Percentiles rank a stretch among this genome's conserved stretches.
Evolutionary conservation across 2,888 invertebrate species (phyloP).

Genomic region (Odontocolon sp.): DNA sequence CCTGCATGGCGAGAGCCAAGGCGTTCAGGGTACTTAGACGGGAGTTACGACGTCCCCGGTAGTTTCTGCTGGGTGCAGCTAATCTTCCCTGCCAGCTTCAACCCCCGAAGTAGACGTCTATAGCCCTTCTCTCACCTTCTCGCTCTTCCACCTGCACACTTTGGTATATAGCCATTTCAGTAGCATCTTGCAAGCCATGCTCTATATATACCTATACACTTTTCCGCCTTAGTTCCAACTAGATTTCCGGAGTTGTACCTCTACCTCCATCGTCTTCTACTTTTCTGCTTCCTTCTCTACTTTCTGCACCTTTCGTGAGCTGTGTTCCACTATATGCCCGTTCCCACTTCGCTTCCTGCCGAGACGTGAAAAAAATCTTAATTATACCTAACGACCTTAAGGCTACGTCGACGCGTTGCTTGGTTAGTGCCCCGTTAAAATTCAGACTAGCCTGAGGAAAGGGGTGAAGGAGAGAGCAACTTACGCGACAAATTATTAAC

Average conservation of each 20-base stretch:
- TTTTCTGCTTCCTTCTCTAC: background rate
- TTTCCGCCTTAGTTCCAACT: constrained; percentile 29
- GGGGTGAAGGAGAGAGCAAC: constrained; percentile 41
- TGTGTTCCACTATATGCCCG: constrained; percentile 4
- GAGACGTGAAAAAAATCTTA: constrained; percentile 47
- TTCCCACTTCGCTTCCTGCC: constrained; percentile 41
- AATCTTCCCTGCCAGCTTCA: constrained; percentile 48
- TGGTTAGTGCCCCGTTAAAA: constrained; percentile 3
- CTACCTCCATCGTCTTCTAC: constrained; percentile 14
- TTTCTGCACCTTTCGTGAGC: constrained; percentile 17
- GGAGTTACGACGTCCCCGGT: constrained; percentile 45
- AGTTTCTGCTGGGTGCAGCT: constrained; percentile 40
- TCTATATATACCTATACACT: constrained; percentile 50
- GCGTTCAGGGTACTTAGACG: constrained; percentile 35
- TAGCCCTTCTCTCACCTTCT: constrained; percentile 36
- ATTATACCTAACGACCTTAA: constrained; percentile 56
- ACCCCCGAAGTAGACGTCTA: background rate
- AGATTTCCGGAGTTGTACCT: constrained; percentile 8
- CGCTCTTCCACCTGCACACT: background rate
- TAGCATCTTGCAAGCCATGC: constrained; percentile 36
- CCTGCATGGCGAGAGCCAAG: background rate
- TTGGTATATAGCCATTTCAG: constrained; percentile 29
- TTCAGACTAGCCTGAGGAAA: background rate
- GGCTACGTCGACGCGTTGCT: constrained; percentile 32
- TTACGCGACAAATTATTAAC: constrained; percentile 52